Base-by-base conservation (phyloP, 2,888 invertebrate genomes). In the Drosophila quasianomalipes region DNA sequence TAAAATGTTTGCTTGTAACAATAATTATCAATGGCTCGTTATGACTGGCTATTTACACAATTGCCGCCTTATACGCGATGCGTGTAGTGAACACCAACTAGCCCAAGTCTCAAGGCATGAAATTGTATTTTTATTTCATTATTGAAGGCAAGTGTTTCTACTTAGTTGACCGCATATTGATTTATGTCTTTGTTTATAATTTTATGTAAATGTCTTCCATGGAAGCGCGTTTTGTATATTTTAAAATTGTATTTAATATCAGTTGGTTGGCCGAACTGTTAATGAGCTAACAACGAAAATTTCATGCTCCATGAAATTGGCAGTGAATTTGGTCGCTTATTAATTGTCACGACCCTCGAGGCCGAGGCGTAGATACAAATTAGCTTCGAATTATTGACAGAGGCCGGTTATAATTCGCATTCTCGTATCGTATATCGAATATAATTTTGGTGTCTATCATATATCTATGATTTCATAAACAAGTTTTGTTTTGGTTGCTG, bases 21-120 rank as follows among this genome's bases (percentile, higher is more conserved):
- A 58, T 65, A 89, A 83, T 86, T 76, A 82, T 84, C 75, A 83
- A 85, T 81, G 75, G 79, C 62, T 81, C 62, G 68, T 76, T 83
- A 68, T 62, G n/a, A 41, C 19, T n/a, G 60, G 55, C 54, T 72
- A 57, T 83, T 82, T 82, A 80, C 74, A 85, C 85, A 82, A 80
- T 74, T 82, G 82, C 57, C 54, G 71, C 68, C 70, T 67, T 82
- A 69, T 55, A 64, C 52, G 54, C 51, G 31, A n/a, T 55, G 69
- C 80, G 70, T 66, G 59, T 70, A 62, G 62, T 89, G 81, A 81
- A 85, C 84, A 57, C 59, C 47, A 69, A 67, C 68, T 71, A 49
- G 71, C 59, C 44, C 60, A 57, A 86, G 67, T 66, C 62, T 44
- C 54, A 86, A 69, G 55, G 67, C 87, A 76, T 86, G 70, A 86